Percentiles rank a stretch among this genome's conserved stretches.
These are phyloP conservation scores for Ispidina picta DNA, from an alignment of 2,797 vertebrate species.

Conservation along the genomic window DNA sequence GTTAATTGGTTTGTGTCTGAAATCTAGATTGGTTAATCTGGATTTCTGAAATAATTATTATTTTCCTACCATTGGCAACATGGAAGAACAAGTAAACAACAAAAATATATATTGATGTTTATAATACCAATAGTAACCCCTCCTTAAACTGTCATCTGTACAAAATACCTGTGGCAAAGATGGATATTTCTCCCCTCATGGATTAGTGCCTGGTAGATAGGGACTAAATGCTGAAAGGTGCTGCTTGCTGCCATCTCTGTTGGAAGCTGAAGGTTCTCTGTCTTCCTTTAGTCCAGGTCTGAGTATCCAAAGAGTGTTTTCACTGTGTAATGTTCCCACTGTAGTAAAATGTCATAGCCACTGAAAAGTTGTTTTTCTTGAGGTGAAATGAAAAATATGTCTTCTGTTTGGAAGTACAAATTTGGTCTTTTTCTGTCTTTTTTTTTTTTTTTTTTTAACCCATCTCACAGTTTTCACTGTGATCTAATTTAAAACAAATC, in stretches of 20 bases:
- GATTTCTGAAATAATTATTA: background rate
- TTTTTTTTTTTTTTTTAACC: background rate
- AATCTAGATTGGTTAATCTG: background rate
- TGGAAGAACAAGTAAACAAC: background rate
- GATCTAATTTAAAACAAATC: slow-evolving; percentile 7
- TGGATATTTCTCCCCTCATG: background rate
- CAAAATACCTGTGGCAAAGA: background rate
- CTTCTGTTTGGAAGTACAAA: background rate
- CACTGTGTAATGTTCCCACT: background rate
- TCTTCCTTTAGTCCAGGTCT: background rate
- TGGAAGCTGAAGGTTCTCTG: background rate
- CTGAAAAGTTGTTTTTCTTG: background rate
- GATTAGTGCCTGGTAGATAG: background rate
- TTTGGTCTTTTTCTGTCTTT: background rate
- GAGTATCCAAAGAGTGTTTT: background rate
- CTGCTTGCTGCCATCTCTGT: background rate
- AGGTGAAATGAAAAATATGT: background rate
- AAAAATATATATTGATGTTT: background rate
- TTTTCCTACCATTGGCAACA: background rate
- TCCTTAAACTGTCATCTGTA: background rate
- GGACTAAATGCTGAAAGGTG: background rate
- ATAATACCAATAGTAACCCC: background rate
- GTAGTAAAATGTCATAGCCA: background rate
- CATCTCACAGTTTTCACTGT: background rate
- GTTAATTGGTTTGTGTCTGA: too few relatives aligned